These are phyloP conservation scores for Oscheius sp. DNA, from an alignment of 1,140 invertebrate genomes.

Conservation along the genomic window DNA sequence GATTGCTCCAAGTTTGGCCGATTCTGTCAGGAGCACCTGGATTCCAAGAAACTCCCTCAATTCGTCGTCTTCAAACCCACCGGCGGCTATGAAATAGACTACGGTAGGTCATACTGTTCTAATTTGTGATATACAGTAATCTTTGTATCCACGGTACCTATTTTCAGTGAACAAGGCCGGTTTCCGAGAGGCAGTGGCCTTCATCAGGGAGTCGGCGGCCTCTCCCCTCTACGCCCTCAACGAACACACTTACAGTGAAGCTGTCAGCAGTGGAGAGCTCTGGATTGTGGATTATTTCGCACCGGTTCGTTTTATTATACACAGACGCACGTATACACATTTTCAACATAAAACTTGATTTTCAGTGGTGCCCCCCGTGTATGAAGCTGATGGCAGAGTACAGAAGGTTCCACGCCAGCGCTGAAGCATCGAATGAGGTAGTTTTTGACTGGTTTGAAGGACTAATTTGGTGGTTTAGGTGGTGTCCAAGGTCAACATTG, in stretches of 20 bases:
- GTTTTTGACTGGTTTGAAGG: no score
- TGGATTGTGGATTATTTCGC: conserved; percentile 80
- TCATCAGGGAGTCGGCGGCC: conserved; percentile 70
- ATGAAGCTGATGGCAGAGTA: conserved; percentile 73
- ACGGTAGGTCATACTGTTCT: conserved; percentile 66
- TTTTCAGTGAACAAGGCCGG: conserved; percentile 65
- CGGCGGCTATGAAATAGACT: conserved; percentile 73
- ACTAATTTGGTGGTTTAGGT: no score
- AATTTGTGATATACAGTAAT: no score
- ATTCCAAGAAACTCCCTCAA: conserved; percentile 68
- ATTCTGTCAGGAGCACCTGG: conserved; percentile 66
- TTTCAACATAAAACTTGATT: neutral
- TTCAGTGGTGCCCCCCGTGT: conserved; percentile 76
- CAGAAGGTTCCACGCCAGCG: conserved; percentile 63
- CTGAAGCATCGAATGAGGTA: neutral
- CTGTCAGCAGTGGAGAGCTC: conserved; percentile 62
- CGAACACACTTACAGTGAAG: conserved; percentile 66
- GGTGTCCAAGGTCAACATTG: conserved; percentile 71
- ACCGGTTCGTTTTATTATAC: conserved; percentile 67
- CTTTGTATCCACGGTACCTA: neutral
- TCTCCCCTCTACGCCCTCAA: conserved; percentile 69
- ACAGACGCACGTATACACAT: neutral
- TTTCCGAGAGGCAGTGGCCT: conserved; percentile 71
- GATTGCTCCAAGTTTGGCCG: conserved; percentile 67
- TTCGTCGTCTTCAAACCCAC: conserved; percentile 71